phyloP scores from a whole-genome alignment of 30 jellyfish, hydroid and myxozoan species.

The Aurelia sp. region DNA sequence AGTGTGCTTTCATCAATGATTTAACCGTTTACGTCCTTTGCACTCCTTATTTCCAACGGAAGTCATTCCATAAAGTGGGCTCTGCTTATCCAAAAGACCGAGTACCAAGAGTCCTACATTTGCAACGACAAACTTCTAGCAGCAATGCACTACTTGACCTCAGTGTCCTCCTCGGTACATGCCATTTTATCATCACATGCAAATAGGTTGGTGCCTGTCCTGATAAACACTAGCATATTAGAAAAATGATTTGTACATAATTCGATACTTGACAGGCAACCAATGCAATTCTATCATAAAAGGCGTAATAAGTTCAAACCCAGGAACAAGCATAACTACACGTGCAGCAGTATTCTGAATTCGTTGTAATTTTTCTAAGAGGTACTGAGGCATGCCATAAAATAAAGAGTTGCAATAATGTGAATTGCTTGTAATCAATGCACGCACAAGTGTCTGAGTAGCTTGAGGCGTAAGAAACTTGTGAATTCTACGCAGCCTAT shows the following conservation, averaged over 20 bases:
- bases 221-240: constrained; percentile 22
- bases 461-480: constrained; percentile 34
- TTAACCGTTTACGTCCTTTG: constrained; percentile 22
- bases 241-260: constrained; percentile 28
- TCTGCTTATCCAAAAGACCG: constrained; percentile 24
- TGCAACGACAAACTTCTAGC: constrained; percentile 27
- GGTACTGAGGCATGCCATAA: constrained; percentile 61
- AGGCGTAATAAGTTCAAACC: constrained; percentile 52
- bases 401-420: constrained; percentile 54
- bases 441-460: constrained; percentile 31
- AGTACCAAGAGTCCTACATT: constrained; percentile 42
- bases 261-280: constrained; percentile 25
- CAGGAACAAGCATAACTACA: constrained; percentile 41
- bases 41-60: constrained; percentile 20
- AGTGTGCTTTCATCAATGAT: constrained; percentile 39
- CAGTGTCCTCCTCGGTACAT: constrained; percentile 29
- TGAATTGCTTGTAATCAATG: constrained; percentile 29
- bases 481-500: constrained; percentile 40
- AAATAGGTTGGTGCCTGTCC: constrained; percentile 51
- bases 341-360: constrained; percentile 67
- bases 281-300: constrained; percentile 26
- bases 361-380: constrained; percentile 35
- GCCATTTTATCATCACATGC: constrained; percentile 53
- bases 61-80: constrained; percentile 42
- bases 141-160: constrained; percentile 24